These are phyloP conservation scores for Nesogale talazaci DNA, from an alignment of 2,113 vertebrate species.

Conservation along the genomic window DNA sequence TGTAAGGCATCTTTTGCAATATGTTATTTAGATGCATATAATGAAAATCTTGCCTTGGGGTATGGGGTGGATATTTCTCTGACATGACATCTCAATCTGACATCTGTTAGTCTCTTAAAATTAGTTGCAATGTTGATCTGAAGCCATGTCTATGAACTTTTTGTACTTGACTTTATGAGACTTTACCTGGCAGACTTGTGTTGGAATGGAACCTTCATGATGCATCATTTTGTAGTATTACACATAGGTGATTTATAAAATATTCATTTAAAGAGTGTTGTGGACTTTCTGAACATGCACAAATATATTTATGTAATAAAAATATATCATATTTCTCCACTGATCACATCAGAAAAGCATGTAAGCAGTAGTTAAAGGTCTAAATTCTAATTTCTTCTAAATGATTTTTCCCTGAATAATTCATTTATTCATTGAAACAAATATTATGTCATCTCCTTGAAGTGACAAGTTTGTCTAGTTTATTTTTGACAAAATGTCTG, in stretches of 20 bases:
- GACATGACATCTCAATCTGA: neutral
- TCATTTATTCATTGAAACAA: conserved; percentile 38
- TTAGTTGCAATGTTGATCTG: neutral
- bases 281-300: neutral
- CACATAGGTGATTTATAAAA: neutral
- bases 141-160: neutral
- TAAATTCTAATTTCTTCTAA: conserved; percentile 13
- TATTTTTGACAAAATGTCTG: conserved; percentile 40
- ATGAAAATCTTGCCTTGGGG: neutral
- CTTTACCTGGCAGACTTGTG: conserved; percentile 1
- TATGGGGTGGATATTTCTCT: neutral
- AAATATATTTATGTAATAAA: neutral
- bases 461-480: conserved; percentile 23
- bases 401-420: neutral
- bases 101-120: conserved; percentile 2
- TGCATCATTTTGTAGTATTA: conserved; percentile 29
- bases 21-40: neutral
- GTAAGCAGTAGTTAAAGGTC: neutral
- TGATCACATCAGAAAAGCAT: conserved; percentile 41
- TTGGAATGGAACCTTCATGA: neutral
- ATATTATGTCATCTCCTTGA: neutral
- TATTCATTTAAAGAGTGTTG: conserved; percentile 11
- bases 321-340: neutral
- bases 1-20: neutral
- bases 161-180: neutral